Percentiles rank a stretch among this genome's conserved stretches.
phyloP scores from a whole-genome alignment of 2,113 vertebrate species.

The Phylloscopus trochiloides region DNA sequence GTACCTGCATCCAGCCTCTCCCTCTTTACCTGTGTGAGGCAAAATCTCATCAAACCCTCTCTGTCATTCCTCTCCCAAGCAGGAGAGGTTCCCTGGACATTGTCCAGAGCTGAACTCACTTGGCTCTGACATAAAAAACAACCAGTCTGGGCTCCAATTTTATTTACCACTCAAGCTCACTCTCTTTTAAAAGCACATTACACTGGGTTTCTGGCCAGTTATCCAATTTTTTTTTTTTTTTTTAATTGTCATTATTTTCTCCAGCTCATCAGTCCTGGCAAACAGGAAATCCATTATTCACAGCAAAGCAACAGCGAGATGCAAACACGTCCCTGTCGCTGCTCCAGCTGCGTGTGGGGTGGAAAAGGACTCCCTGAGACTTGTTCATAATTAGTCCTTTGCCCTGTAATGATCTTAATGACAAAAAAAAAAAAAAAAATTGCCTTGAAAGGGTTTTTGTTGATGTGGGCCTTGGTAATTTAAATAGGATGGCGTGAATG shows the following conservation, averaged over 20 bases:
- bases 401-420: background rate
- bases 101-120: background rate
- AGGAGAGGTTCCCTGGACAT: background rate
- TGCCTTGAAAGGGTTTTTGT: background rate
- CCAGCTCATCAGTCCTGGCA: background rate
- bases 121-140: background rate
- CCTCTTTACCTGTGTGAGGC: background rate
- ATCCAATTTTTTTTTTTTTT: background rate
- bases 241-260: background rate
- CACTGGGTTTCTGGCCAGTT: background rate
- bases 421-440: background rate
- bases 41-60: background rate
- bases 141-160: background rate
- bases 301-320: background rate
- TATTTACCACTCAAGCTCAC: background rate
- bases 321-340: rapidly evolving
- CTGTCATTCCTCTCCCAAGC: background rate
- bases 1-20: background rate
- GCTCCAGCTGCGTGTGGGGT: background rate
- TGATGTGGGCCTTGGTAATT: background rate
- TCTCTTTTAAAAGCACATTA: background rate
- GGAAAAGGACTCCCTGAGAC: background rate
- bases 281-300: conserved; percentile 10
- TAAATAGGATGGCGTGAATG: background rate
- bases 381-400: background rate